Conservation (phyloP, 2,888 invertebrate species). For the Stenchaetothrips biformis region DNA sequence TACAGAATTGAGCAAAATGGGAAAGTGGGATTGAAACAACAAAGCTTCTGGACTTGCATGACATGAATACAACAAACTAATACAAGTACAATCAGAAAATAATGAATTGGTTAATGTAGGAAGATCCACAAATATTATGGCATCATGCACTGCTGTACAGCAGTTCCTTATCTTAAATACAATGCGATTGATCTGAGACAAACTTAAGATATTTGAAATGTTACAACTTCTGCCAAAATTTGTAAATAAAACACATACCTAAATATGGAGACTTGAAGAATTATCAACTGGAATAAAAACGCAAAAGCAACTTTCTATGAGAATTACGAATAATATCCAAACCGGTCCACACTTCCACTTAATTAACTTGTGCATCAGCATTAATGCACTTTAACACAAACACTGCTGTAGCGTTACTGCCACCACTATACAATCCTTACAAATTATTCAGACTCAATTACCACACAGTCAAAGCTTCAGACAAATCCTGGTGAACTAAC, state of each 20-base stretch:
- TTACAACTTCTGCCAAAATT: too few relatives aligned
- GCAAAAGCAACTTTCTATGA: background rate
- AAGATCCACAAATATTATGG: too few relatives aligned
- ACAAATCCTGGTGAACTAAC: background rate
- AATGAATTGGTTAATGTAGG: too few relatives aligned
- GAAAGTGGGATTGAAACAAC: background rate
- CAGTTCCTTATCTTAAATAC: too few relatives aligned
- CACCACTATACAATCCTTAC: background rate
- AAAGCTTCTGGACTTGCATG: background rate
- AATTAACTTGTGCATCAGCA: background rate
- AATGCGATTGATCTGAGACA: too few relatives aligned
- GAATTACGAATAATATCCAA: background rate
- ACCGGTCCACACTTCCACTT: background rate
- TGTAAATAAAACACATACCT: too few relatives aligned
- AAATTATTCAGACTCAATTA: constrained; percentile 1
- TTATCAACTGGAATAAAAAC: background rate
- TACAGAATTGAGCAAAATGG: constrained; percentile 15
- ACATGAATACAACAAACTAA: too few relatives aligned
- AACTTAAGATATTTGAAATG: too few relatives aligned
- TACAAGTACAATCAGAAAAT: too few relatives aligned
- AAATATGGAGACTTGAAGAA: too few relatives aligned
- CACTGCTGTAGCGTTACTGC: background rate
- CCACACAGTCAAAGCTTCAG: background rate
- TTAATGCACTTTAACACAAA: background rate
- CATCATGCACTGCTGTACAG: too few relatives aligned